phyloP scores from a whole-genome alignment of 2,888 invertebrate genomes.

The Euzophera pinguis region DNA sequence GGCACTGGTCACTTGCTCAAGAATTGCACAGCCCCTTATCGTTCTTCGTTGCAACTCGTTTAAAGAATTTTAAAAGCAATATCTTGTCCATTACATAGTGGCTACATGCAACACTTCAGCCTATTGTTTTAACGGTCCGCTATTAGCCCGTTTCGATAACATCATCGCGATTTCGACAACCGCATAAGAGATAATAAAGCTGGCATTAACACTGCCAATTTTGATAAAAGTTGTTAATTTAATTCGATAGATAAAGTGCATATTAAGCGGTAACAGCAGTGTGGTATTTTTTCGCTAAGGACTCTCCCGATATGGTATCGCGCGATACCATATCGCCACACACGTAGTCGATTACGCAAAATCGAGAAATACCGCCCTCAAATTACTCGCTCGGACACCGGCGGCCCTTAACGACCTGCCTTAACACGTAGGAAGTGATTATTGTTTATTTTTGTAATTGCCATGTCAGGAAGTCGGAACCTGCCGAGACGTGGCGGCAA shows the following conservation, averaged over 20 bases:
- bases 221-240: conserved; percentile 17
- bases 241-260: conserved; percentile 36
- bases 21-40: not conserved
- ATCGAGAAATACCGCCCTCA: conserved; percentile 53
- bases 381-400: conserved; percentile 53
- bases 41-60: conserved; percentile 26
- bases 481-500: conserved; percentile 31
- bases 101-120: conserved; percentile 21
- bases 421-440: conserved; percentile 69
- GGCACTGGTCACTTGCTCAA: no score
- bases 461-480: conserved; percentile 61
- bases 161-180: conserved; percentile 25
- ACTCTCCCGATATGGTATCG: conserved; percentile 53
- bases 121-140: conserved; percentile 37
- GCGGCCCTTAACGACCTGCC: conserved; percentile 53
- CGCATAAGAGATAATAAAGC: conserved; percentile 28
- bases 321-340: conserved; percentile 52
- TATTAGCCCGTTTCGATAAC: conserved; percentile 34
- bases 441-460: conserved; percentile 76
- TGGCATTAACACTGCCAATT: conserved; percentile 23
- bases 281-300: conserved; percentile 20
- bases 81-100: conserved; percentile 24
- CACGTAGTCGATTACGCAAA: conserved; percentile 66
- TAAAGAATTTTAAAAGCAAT: conserved; percentile 36
- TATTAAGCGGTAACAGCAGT: conserved; percentile 31